Evolutionary conservation across 92 coral and sea anemone genomes (phyloP).

Genomic region (Phymanthus crucifer): DNA sequence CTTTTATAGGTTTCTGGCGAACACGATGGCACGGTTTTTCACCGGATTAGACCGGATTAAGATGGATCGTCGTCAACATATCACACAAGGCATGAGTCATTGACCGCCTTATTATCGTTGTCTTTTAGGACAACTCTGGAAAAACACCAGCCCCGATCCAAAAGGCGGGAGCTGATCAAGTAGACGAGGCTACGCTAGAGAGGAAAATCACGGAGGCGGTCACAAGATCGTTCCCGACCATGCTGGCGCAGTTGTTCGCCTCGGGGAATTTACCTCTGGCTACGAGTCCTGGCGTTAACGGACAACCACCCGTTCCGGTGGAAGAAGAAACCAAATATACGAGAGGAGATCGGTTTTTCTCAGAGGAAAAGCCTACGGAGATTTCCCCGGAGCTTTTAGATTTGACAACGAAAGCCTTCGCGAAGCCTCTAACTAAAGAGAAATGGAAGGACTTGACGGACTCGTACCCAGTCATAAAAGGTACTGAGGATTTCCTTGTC

Average conservation of each 20-base stretch:
- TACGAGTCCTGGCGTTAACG: not conserved
- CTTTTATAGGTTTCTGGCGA: not conserved
- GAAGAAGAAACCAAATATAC: conserved; percentile 3
- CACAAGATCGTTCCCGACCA: conserved; percentile 2
- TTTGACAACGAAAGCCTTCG: conserved; percentile 45
- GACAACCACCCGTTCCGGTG: conserved; percentile 14
- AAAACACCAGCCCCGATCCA: conserved; percentile 5
- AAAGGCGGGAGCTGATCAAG: not conserved
- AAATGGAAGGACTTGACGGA: conserved; percentile 50
- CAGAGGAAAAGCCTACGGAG: conserved; percentile 35
- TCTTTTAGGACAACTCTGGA: not conserved
- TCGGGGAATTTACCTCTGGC: conserved; percentile 14
- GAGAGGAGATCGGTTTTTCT: conserved; percentile 39
- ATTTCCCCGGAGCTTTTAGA: conserved; percentile 40
- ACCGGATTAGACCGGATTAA: conserved; percentile 5
- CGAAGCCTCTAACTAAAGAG: conserved; percentile 47
- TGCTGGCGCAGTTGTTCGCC: conserved; percentile 24
- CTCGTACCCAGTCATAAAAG: conserved; percentile 44
- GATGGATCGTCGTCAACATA: not conserved
- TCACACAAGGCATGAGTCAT: conserved; percentile 4
- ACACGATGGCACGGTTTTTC: conserved; percentile 8
- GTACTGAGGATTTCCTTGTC: conserved; percentile 38
- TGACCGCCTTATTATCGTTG: not conserved
- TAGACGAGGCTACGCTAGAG: conserved; percentile 7
- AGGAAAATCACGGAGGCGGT: conserved; percentile 28